phyloP scores from a whole-genome alignment of 1,140 invertebrate genomes.

The Eciton burchellii region DNA sequence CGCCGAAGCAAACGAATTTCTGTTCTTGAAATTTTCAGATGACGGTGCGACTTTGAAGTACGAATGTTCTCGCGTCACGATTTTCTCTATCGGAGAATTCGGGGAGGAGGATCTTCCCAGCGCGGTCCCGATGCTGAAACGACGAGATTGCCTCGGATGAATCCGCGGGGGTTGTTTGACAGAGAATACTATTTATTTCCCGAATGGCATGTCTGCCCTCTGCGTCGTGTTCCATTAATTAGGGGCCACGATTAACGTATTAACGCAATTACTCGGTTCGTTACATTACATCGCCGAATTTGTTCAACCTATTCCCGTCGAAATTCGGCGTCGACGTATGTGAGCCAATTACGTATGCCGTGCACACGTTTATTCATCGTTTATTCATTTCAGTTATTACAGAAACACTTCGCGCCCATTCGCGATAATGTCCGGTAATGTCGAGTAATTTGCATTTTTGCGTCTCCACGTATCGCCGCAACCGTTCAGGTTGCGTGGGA shows the following conservation, averaged over 20 bases:
- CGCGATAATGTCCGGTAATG: slow-evolving; percentile 4
- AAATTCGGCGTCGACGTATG: slow-evolving; percentile 49
- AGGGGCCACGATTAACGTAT: slow-evolving; percentile 56
- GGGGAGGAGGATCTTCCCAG: too few species aligned
- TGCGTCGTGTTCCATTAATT: slow-evolving; percentile 58
- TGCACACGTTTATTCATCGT: slow-evolving; percentile 44
- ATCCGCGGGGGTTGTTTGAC: slow-evolving; percentile 37
- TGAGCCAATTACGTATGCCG: slow-evolving; percentile 50
- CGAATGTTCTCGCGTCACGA: too few species aligned
- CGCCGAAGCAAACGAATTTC: too few species aligned
- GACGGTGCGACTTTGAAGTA: too few species aligned
- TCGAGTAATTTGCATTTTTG: slow-evolving; percentile 34
- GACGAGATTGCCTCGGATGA: neutral
- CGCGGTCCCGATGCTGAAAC: neutral
- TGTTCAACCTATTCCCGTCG: slow-evolving; percentile 61
- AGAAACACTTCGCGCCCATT: slow-evolving; percentile 29
- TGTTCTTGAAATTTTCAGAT: neutral
- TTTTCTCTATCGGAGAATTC: too few species aligned
- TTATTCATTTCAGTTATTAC: slow-evolving; percentile 53
- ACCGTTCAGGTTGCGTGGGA: neutral
- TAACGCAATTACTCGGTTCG: slow-evolving; percentile 57
- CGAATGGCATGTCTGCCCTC: slow-evolving; percentile 31
- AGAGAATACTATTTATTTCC: slow-evolving; percentile 36
- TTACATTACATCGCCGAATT: slow-evolving; percentile 49
- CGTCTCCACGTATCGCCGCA: neutral